phyloP scores from a whole-genome alignment of 2,797 vertebrate genomes.

The Gymnoscopelus microlampas region DNA sequence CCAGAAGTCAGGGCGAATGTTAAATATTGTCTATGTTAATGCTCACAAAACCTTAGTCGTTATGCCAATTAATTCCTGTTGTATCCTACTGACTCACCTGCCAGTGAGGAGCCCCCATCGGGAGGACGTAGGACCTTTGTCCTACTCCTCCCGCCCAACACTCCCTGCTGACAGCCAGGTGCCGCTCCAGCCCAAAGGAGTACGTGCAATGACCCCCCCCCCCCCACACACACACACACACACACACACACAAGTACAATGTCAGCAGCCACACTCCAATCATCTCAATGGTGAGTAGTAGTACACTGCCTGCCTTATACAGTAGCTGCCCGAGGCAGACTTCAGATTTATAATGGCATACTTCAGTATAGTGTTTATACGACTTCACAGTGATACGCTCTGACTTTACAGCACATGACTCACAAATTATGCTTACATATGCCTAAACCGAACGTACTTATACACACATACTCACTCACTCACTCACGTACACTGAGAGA shows the following conservation, averaged over 20 bases:
- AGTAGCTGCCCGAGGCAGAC: constrained; percentile 54
- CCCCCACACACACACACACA: too few species aligned
- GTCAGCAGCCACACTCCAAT: constrained; percentile 60
- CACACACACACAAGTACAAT: constrained; percentile 19
- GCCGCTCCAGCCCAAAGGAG: too few species aligned
- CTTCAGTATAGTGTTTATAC: constrained; percentile 71
- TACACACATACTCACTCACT: constrained; percentile 24
- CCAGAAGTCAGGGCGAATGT: too few species aligned
- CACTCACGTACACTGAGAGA: neutral
- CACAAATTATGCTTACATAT: constrained; percentile 63
- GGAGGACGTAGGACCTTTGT: too few species aligned
- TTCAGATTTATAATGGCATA: constrained; percentile 72
- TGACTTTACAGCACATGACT: constrained; percentile 67
- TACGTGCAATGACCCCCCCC: too few species aligned
- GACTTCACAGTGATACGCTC: constrained; percentile 61
- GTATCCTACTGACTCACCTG: too few species aligned
- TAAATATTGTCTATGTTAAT: too few species aligned
- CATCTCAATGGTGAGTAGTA: constrained; percentile 54
- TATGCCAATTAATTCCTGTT: too few species aligned
- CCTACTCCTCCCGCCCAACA: too few species aligned
- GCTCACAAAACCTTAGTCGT: too few species aligned
- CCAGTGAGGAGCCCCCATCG: too few species aligned
- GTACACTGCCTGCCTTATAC: constrained; percentile 59
- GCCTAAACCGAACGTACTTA: constrained; percentile 30
- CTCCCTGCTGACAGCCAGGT: too few species aligned